Base-by-base conservation (phyloP, 2,113 vertebrate genomes). In the Oplegnathus fasciatus region DNA sequence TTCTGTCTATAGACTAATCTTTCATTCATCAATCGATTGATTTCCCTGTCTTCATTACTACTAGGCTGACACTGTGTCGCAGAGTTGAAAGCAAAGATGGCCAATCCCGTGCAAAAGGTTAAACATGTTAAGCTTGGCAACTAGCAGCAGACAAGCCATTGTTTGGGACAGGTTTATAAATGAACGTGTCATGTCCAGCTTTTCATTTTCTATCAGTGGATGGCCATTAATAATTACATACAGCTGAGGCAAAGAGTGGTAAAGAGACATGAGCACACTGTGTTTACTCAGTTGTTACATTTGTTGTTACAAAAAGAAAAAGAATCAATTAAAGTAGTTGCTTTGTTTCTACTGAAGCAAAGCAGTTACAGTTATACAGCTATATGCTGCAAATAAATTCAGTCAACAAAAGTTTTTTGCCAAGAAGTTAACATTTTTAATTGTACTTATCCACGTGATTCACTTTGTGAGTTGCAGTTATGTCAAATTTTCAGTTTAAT, bases 1-100 rank as follows among this genome's bases (percentile, higher is more conserved):
- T 92, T 93, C 89, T 91, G 93, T 93, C 93, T 82, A 86, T 93
- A 90, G 78, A 86, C 91, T 85, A 94, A 95, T 96, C 92, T 94
- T 93, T 94, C 93, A 94, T 94, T 91, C 93, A 92, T 94, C 94
- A 91, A 94, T 93, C 84, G 86, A 95, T 92, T 91, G 94, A 95
- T 95, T 95, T 94, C 83, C 80, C 91, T 92, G 90, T 94, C 91
- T 89, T 92, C 89, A 94, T 94, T 93, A 93, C 82, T 82, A 82
- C 84, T 28, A 37, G 83, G 81, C 82, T 89, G 80, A 92, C 72
- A 26, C 54, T 68, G 88, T 83, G 90, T 87, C 44, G 82, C 88
- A 83, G 80, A 88, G 73, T 83, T 85, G 68, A 86, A 64, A 79
- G 89, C 74, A 88, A 78, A 88, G 89, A 93, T 88, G 91, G 82